Conservation (phyloP, 2,888 invertebrate genomes). For the Leptarthrus brevirostris region DNA sequence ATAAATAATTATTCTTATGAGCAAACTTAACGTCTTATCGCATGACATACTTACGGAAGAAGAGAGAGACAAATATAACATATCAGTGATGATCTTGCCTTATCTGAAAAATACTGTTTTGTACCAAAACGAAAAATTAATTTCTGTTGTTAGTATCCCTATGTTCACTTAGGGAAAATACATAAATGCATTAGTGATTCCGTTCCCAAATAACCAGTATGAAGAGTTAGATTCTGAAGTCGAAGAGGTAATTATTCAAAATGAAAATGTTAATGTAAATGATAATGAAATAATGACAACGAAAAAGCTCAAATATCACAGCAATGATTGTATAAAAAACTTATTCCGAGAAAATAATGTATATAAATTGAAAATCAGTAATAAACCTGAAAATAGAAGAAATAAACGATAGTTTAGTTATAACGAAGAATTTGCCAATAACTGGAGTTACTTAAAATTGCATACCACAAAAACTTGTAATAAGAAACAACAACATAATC, state of each 20-base stretch:
- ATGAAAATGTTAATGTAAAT: neutral
- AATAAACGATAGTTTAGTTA: neutral
- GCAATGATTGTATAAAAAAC: neutral
- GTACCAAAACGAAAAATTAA: neutral
- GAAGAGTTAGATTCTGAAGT: constrained; percentile 6
- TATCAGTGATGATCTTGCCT: constrained; percentile 1
- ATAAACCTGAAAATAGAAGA: neutral
- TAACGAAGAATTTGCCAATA: neutral
- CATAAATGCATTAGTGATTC: constrained; percentile 16
- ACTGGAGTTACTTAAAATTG: neutral
- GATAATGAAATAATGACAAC: neutral
- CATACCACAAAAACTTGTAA: neutral
- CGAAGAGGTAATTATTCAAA: neutral
- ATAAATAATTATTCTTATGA: neutral
- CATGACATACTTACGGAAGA: constrained; percentile 12
- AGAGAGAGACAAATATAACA: constrained; percentile 16
- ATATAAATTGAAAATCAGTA: neutral
- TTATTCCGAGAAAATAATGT: neutral
- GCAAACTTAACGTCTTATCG: constrained; percentile 12
- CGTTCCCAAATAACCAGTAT: constrained; percentile 15
- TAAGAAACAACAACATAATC: neutral
- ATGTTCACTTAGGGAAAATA: constrained; percentile 4
- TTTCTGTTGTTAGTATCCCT: neutral
- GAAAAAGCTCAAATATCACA: neutral
- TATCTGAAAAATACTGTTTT: constrained; percentile 5